Conservation (phyloP, 2,888 invertebrate genomes). For the Ophion ventricosus region DNA sequence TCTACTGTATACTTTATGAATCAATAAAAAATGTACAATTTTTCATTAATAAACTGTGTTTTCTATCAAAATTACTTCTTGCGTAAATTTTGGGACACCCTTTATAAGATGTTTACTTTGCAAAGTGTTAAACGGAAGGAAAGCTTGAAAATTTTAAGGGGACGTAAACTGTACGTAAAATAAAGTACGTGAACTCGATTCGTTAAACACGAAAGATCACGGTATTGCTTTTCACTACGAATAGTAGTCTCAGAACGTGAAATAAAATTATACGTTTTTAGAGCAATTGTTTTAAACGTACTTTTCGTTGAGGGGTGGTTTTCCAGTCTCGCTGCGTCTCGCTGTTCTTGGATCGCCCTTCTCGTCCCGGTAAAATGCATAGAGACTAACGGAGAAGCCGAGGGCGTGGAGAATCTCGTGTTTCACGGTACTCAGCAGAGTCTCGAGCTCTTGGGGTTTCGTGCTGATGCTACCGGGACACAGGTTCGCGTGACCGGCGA, state of each 20-base stretch:
- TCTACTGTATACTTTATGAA: too few species aligned
- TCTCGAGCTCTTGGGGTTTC: slow-evolving; percentile 95
- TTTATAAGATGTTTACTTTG: too few species aligned
- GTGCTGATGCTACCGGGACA: slow-evolving; percentile 97
- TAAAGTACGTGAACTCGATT: too few species aligned
- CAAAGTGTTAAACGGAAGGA: too few species aligned
- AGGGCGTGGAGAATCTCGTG: slow-evolving; percentile 99
- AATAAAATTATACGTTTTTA: slow-evolving; percentile 4
- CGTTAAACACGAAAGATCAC: too few species aligned
- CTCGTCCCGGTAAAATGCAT: slow-evolving; percentile 97
- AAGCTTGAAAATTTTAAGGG: too few species aligned
- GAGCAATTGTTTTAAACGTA: slow-evolving; percentile 83
- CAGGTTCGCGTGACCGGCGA: slow-evolving; percentile 99
- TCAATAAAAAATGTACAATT: too few species aligned
- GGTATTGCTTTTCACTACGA: not conserved
- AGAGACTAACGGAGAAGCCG: slow-evolving; percentile 98
- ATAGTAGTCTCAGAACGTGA: not conserved
- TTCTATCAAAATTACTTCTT: too few species aligned
- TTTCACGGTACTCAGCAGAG: slow-evolving; percentile 97
- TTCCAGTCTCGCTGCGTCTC: slow-evolving; percentile 92
- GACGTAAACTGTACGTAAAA: too few species aligned
- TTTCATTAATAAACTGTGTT: too few species aligned
- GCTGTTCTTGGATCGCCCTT: slow-evolving; percentile 94
- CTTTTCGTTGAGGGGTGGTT: slow-evolving; percentile 95
- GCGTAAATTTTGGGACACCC: too few species aligned